phyloP scores from a whole-genome alignment of 2,888 invertebrate genomes.

The Cephus rjabovi region DNA sequence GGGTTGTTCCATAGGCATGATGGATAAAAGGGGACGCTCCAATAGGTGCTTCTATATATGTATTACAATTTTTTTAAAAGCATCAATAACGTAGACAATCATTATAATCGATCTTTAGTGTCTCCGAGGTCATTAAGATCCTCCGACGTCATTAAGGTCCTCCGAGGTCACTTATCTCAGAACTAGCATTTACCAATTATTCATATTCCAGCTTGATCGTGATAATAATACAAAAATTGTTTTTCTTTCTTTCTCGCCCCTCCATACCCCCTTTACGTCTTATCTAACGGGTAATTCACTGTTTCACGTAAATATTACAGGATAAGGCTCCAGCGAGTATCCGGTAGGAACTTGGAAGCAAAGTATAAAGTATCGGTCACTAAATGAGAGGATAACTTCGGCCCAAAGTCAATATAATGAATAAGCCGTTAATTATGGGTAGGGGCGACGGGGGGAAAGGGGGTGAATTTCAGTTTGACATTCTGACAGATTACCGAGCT shows the following conservation, averaged over 20 bases:
- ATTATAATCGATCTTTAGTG: too few species aligned
- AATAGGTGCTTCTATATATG: background rate
- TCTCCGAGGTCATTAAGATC: too few species aligned
- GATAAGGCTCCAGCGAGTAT: background rate
- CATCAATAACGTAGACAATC: too few species aligned
- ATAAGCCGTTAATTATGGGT: slow-evolving; percentile 29
- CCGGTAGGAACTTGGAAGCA: background rate
- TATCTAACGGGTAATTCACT: too few species aligned
- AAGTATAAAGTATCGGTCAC: background rate
- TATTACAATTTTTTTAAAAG: background rate
- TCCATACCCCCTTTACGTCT: too few species aligned
- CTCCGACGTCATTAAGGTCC: too few species aligned
- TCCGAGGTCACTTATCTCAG: too few species aligned
- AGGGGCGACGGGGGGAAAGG: slow-evolving; percentile 8
- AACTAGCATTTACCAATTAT: too few species aligned
- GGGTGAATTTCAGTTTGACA: slow-evolving; percentile 31
- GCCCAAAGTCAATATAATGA: slow-evolving; percentile 7
- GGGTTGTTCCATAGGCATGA: background rate
- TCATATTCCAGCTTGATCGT: too few species aligned
- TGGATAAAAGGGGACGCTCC: background rate
- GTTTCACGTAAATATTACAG: too few species aligned
- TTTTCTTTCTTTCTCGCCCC: too few species aligned
- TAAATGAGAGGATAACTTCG: background rate
- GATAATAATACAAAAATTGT: too few species aligned
- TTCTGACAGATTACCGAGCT: slow-evolving; percentile 38